A percentile compares a stretch with the other conserved stretches of the same genome.
Evolutionary conservation across 2,888 invertebrate genomes (phyloP).

Genomic region (Eilema caniola): DNA sequence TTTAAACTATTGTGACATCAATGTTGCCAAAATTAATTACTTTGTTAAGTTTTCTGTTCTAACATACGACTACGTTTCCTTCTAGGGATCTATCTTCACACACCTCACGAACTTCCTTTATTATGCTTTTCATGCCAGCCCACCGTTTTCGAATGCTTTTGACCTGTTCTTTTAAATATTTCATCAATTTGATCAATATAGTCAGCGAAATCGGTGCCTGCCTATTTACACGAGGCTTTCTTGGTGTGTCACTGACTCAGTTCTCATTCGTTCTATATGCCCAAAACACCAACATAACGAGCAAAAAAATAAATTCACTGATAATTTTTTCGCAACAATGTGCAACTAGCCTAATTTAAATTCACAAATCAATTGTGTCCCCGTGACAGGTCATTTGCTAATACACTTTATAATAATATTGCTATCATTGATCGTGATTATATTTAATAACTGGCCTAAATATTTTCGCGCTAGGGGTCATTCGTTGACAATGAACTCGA

Average conservation of each 20-base stretch:
- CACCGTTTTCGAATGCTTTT: background rate
- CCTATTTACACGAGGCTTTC: background rate
- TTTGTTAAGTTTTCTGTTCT: background rate
- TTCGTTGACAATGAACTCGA: slow-evolving; percentile 80
- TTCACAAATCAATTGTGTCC: slow-evolving; percentile 74
- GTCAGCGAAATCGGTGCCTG: background rate
- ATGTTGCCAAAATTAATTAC: background rate
- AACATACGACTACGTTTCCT: background rate
- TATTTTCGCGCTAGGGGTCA: slow-evolving; percentile 69
- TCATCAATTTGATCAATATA: background rate
- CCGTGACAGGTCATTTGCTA: slow-evolving; percentile 77
- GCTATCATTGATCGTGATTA: slow-evolving; percentile 62
- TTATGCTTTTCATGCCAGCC: background rate
- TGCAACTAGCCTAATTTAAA: slow-evolving; percentile 54
- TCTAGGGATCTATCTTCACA: background rate
- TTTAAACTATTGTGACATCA: slow-evolving; percentile 1
- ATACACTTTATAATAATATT: slow-evolving; percentile 53
- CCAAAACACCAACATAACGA: background rate
- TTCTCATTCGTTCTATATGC: background rate
- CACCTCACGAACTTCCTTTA: background rate
- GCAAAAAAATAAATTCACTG: background rate
- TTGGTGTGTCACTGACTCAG: background rate
- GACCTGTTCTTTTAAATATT: background rate
- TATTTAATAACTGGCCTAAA: slow-evolving; percentile 67
- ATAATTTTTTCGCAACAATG: slow-evolving; percentile 6